Percentiles rank a stretch among this genome's conserved stretches.
Evolutionary conservation across 2,888 invertebrate species (phyloP).

Genomic region (Acrobasis suavella): DNA sequence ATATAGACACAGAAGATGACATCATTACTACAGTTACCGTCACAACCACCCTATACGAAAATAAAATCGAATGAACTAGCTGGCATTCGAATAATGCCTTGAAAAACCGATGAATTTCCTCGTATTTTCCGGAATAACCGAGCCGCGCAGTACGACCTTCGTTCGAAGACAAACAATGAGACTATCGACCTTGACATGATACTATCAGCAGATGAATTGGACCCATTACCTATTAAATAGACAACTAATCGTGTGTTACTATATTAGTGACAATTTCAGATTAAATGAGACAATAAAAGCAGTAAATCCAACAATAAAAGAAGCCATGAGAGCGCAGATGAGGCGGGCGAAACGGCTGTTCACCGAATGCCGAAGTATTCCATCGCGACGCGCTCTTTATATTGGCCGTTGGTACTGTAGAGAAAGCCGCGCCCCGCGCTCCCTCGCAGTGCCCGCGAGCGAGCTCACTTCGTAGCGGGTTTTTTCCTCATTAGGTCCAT

Average conservation of each 20-base stretch:
- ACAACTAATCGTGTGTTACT: slow-evolving; percentile 65
- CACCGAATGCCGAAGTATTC: slow-evolving; percentile 80
- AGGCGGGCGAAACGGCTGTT: slow-evolving; percentile 80
- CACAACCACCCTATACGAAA: slow-evolving; percentile 44
- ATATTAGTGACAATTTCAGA: slow-evolving; percentile 65
- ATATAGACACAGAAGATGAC: slow-evolving; percentile 47
- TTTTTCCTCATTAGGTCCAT: slow-evolving; percentile 80
- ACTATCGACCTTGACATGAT: slow-evolving; percentile 78
- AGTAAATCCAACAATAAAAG: slow-evolving; percentile 61
- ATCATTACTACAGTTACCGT: slow-evolving; percentile 47
- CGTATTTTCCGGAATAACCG: slow-evolving; percentile 75
- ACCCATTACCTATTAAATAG: slow-evolving; percentile 70
- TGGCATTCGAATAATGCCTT: slow-evolving; percentile 67
- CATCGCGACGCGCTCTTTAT: slow-evolving; percentile 78
- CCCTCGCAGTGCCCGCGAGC: slow-evolving; percentile 61
- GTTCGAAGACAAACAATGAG: slow-evolving; percentile 76
- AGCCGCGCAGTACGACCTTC: slow-evolving; percentile 72
- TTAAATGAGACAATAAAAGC: slow-evolving; percentile 54
- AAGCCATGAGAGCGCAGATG: slow-evolving; percentile 61
- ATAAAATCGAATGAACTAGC: slow-evolving; percentile 51
- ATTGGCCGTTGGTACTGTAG: slow-evolving; percentile 70
- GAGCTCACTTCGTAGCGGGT: slow-evolving; percentile 70
- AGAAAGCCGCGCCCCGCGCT: slow-evolving; percentile 79
- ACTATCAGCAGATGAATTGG: slow-evolving; percentile 68
- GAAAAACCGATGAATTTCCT: slow-evolving; percentile 78